Evolutionary conservation across 2,888 invertebrate species (phyloP), one percentile per base, ranked within the genome.

Genomic region (Drosophila hamatofila): DNA sequence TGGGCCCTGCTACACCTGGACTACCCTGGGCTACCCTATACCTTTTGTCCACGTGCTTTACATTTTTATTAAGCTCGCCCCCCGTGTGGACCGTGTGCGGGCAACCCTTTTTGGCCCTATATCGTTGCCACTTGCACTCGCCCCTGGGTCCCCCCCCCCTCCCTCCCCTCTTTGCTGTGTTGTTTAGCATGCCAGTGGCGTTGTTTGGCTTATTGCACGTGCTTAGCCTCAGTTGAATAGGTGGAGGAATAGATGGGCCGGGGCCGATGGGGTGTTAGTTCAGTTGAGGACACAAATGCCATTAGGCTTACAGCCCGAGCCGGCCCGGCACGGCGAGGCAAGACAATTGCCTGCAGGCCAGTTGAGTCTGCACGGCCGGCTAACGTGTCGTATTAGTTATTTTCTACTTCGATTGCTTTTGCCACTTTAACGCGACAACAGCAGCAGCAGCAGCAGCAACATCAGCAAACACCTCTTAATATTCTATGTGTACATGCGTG

Each of bases 341-440:
- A 77, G 77, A 83, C 88, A 81, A 81, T 78, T 77, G 77, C 73
- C 81, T 81, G 77, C 75, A 84, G 89, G 80, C 80, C 80, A 54
- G 61, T 80, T 67, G 57, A 64, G 72, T 80, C 67, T 62, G 77
- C 81, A 72, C 61, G 80, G 65, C 87, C 76, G 87, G 78, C 90
- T 90, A 85, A 85, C 84, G 84, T 85, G 84, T 89, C 89, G 84
- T 85, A 85, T 90, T 85, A 85, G 84, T 85, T 85, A 85, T 85
- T 85, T 84, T 85, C 89, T 89, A 87, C 89, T 89, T 87, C 90
- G 89, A 85, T 85, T 85, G 89, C 90, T 88, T 90, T 88, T 85
- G 90, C 90, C 84, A 90, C 90, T 90, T 85, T 90, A 86, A 74
- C 83, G 83, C 88, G 80, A 89, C 88, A 88, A 82, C 89, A 78